Base-by-base conservation (phyloP, 2,113 vertebrate genomes). In the Oncorhynchus gorbuscha region DNA sequence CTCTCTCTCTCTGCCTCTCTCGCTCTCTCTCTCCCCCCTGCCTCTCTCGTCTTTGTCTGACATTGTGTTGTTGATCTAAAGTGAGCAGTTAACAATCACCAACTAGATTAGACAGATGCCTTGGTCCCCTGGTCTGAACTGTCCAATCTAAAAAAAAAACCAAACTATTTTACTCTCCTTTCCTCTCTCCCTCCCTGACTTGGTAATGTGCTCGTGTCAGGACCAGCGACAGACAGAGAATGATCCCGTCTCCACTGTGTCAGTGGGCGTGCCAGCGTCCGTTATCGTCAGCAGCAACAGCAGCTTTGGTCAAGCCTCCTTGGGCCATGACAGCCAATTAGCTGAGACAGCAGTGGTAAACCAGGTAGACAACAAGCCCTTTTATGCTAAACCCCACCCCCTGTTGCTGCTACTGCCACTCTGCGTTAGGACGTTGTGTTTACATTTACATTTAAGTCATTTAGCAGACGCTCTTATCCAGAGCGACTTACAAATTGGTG, bases 231-330 rank as follows among this genome's bases (percentile, higher is more conserved):
- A 92, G 87, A 89, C 89, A 91, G 94, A 92, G 89, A 92, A 88
- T 87, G 90, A 87, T 85, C 92, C 93, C 78, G 86, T 93, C 84
- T 83, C 92, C 86, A 90, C 92, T 84, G 91, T 51, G 12, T 51
- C 49, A 51, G 11, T 93, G 91, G 93, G 94, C 84, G 92, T 95
- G 79, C 96, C 95, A 30, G 95, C 96, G 78, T 96, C 96, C 82
- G 94, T 96, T 92, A 97, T 97, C 95, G 94, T 97, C 93, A 96
- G 95, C 35, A 39, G 35, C 35, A 39, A 39, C 35, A 39, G 35
- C 86, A 78, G 89, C 90, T 79, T 90, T 88, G 90, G 92, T 88
- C 84, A 88, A 67, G 83, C 91, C 88, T 91, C 89, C 74, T 86
- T 92, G 89, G 91, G 87, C 89, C 89, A 89, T 91, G 91, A 91